phyloP scores from a whole-genome alignment of 2,797 vertebrate species.

The Rousettus madagascariensis region DNA sequence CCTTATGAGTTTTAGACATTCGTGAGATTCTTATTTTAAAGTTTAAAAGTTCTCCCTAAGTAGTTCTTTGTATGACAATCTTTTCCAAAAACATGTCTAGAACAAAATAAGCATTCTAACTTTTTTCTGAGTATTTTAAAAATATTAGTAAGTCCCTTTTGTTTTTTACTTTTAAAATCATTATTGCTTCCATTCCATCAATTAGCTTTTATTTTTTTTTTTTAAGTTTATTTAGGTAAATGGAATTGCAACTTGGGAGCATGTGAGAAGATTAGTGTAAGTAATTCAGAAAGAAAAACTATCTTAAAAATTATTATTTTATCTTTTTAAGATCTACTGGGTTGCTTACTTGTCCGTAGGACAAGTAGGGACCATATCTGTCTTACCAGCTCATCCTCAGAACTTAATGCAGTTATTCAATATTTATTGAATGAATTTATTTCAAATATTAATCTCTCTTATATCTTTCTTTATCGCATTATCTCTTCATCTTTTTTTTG shows the following conservation, averaged over 20 bases:
- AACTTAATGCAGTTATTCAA: neutral
- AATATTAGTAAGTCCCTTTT: neutral
- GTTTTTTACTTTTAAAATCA: constrained; percentile 8
- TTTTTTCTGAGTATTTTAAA: neutral
- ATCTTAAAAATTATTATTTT: neutral
- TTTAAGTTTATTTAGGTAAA: neutral
- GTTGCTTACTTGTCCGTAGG: neutral
- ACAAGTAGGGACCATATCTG: neutral
- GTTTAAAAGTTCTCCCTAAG: neutral
- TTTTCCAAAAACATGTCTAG: neutral
- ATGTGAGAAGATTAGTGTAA: constrained; percentile 20
- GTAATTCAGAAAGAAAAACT: neutral
- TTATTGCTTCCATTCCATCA: neutral
- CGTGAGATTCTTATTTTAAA: constrained; percentile 23
- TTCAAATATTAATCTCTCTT: neutral
- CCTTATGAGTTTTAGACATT: neutral
- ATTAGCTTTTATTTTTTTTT: neutral
- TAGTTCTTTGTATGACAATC: neutral
- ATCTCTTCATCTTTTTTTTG: neutral
- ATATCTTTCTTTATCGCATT: neutral
- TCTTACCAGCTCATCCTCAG: neutral
- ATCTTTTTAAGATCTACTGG: neutral
- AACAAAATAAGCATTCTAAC: neutral
- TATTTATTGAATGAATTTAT: neutral
- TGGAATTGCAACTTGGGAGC: neutral